A percentile compares a stretch with the other conserved stretches of the same genome.
phyloP scores from a whole-genome alignment of 2,113 vertebrate genomes.

The Ochotona curzoniae region DNA sequence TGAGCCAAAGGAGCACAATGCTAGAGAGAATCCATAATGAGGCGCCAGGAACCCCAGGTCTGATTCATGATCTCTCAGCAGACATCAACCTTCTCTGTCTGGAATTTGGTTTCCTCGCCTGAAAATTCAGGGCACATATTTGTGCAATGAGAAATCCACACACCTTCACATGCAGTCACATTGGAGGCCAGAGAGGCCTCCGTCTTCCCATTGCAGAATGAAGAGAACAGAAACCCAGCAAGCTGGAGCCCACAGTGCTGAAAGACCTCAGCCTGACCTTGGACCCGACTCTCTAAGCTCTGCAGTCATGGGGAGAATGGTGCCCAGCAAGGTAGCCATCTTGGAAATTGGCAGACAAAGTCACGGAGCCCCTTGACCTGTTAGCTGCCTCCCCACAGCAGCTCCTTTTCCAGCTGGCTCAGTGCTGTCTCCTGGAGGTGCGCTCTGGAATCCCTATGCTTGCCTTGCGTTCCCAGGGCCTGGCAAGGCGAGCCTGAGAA shows the following conservation, averaged over 20 bases:
- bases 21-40: neutral
- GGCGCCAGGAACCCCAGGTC: neutral
- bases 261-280: neutral
- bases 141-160: neutral
- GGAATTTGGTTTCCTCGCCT: neutral
- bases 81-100: neutral
- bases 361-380: neutral
- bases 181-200: no score
- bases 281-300: neutral
- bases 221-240: neutral
- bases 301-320: no score
- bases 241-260: neutral
- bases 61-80: neutral
- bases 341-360: fast-evolving
- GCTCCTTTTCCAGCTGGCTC: neutral
- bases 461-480: neutral
- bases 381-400: neutral
- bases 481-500: constrained; percentile 50
- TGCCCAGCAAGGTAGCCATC: neutral
- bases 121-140: neutral
- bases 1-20: neutral
- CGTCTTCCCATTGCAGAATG: neutral
- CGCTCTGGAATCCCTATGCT: constrained; percentile 60
- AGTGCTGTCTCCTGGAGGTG: neutral
- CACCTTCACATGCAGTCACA: no score